Evolutionary conservation across 1,140 invertebrate genomes (phyloP), one percentile per base, ranked within the genome.

Genomic region (Drosophila prosaltans): DNA sequence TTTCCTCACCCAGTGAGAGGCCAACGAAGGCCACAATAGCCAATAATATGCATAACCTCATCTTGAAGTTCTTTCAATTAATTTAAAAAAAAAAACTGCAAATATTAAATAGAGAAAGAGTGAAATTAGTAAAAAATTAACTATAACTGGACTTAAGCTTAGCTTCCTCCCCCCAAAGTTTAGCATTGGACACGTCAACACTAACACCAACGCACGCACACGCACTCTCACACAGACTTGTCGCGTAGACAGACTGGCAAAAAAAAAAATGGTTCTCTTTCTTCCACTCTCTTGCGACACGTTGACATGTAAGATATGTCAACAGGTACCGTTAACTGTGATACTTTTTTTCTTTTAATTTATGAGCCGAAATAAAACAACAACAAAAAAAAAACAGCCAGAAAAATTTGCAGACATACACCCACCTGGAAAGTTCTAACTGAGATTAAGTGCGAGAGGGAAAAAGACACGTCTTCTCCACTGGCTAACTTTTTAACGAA

Each of bases 1-100:
- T 96, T 36, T 95, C 94, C 69, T 94, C 93, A 78, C 94, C 94
- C 72, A 92, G 92, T 67, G 94, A 90, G 64, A 92, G 78, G 64
- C 93, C 93, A 65, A 93, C 93, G 74, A 93, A 93, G 89, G 93
- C 93, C 79, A 93, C 93, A 85, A 93, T 92, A 74, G 94, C 93
- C 90, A 94, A 43, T 74, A 92, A 78, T 75, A 90, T 81, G 73
- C 78, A 86, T 78, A 92, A 92, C 77, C 83, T 92, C 91, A 92
- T 92, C 65, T 88, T 74, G 55, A 64, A 85, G 71, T 57, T 78
- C 45, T 63, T 69, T 69, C 41, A 69, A 75, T 64, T 70, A 81
- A 89, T 86, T 89, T 81, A 54, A 65, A 9, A 71, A 28, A 16
- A 71, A 65, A 57, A n/a, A 30, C 70, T 41, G 36, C 2, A 66